These are phyloP conservation scores for Melieria picta DNA, from an alignment of 2,888 invertebrate species.

Conservation along the genomic window DNA sequence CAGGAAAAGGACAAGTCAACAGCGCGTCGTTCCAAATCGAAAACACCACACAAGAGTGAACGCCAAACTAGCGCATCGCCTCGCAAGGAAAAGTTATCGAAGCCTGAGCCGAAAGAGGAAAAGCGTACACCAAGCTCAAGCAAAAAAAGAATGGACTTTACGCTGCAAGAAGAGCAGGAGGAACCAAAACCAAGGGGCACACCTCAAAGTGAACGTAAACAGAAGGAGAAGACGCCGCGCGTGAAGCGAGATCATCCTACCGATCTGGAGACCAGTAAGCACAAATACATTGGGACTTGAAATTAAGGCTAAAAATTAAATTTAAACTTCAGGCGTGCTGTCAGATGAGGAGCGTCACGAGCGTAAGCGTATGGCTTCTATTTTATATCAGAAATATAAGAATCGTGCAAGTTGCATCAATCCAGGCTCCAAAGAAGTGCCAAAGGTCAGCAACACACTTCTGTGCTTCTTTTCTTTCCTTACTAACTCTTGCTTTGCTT, in stretches of 20 bases:
- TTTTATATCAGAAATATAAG: conserved; percentile 79
- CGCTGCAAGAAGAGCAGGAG: conserved; percentile 1
- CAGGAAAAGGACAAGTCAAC: background rate
- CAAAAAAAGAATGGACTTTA: conserved; percentile 22
- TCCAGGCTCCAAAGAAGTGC: conserved; percentile 84
- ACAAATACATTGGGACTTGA: background rate
- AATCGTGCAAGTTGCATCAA: conserved; percentile 83
- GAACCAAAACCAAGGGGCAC: conserved; percentile 37
- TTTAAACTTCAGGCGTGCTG: conserved; percentile 50
- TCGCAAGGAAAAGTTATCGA: background rate
- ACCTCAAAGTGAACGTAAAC: conserved; percentile 44
- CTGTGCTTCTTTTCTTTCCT: background rate
- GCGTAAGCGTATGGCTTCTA: conserved; percentile 73
- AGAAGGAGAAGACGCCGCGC: conserved; percentile 34
- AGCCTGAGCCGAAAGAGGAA: background rate
- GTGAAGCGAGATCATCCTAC: conserved; percentile 11
- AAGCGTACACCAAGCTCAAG: conserved; percentile 1
- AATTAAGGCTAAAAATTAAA: background rate
- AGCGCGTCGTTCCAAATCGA: conserved; percentile 4
- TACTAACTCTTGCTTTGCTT: background rate
- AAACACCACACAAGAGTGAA: conserved; percentile 16
- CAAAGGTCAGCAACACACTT: conserved; percentile 70
- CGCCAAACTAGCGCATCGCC: background rate
- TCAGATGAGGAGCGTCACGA: conserved; percentile 76
- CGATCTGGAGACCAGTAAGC: conserved; percentile 58